Evolutionary conservation across 1,140 invertebrate species (phyloP), one percentile per base, ranked within the genome.

Genomic region (Procambarus virginalis): DNA sequence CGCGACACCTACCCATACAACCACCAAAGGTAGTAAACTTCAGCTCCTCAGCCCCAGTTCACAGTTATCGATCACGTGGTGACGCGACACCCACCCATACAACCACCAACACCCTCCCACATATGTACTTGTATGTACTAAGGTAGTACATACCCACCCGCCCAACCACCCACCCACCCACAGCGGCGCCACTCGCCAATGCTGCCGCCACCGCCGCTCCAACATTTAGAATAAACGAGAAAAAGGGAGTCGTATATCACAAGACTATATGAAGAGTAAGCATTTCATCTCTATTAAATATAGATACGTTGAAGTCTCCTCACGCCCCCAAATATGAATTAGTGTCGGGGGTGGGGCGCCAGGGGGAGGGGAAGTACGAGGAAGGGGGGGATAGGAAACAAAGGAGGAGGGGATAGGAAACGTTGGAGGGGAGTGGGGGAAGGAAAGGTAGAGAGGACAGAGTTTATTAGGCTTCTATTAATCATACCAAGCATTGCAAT

Each of bases 221-320:
- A 86, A 86, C 84, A 86, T 77, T 86, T 86, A 86, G 84, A 78
- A 86, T 73, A 86, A 86, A 78, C 84, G 84, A 73, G 49, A 86
- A 86, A 86, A 86, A 86, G 84, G n/a, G 84, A 45, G 84, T 73
- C n/a, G 58, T 86, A 86, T 86, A 78, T 86, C 84, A 86, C 75
- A 86, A 86, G 84, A 78, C 84, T 86, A 77, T 78, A 78, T 86
- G 84, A 75, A 80, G 78, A 88, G 78, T 80, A 75, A 88, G 79
- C 86, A 80, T 88, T 88, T 81, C 79, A 81, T 88, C 86, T 88
- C 68, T 88, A 88, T 88, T 88, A 88, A 88, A 87, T 81, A 88
- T 78, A 88, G 78, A 88, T 88, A 88, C 64, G 79, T 64, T 78
- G 78, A 88, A 81, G 79, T 22, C 79, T 88, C 78, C 86, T 81